Evolutionary conservation across 2,797 vertebrate species (phyloP), one percentile per base, ranked within the genome.

Genomic region (Steatocranus sp.): DNA sequence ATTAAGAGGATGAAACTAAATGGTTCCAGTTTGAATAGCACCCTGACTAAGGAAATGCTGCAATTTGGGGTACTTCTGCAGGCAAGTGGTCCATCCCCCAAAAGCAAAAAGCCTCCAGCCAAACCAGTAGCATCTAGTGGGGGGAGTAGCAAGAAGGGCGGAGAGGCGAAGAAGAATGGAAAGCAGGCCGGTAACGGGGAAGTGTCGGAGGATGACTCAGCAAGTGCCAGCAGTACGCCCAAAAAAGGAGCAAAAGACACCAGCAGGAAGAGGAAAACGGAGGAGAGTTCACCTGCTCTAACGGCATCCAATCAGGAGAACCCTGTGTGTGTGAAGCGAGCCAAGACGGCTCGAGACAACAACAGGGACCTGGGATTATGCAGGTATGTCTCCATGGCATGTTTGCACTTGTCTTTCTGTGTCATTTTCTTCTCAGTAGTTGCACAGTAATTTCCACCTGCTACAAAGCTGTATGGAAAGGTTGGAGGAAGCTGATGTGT

Each of bases 1-100:
- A 48, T 32, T 48, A n/a, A 7, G 43, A 73, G 43, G 43, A 30
- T 49, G 43, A 32, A 49, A 30, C 11, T 73, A 73, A 73, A 73
- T 73, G 43, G 25, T 73, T 48, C 25, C 68, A 49, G 43, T 73
- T 32, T 73, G 68, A 32, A 73, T 49, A 48, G 25, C 17, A 73
- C 68, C 11, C 5, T 1, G 30, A 73, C 43, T n/a, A 25, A 50
- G 58, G 32, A 27, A 80, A 25, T 61, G 11, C 17, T 48, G 68
- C 4, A 54, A 61, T 61, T 61, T 76, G 84, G 8, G 86, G 82
- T 77, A 23, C 70, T 82, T 87, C 18, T 92, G 51, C 91, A 99
- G 98, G 99, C 99, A 91, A 99, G 98, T 61, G 97, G 97, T 89
- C 98, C 98, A 66, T 97, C 96, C 75, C 95, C 98, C 82, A 99